Percentiles rank a stretch among this genome's conserved stretches.
These are phyloP conservation scores for Trichogramma pretiosum DNA, from an alignment of 1,140 invertebrate species.

Conservation along the genomic window DNA sequence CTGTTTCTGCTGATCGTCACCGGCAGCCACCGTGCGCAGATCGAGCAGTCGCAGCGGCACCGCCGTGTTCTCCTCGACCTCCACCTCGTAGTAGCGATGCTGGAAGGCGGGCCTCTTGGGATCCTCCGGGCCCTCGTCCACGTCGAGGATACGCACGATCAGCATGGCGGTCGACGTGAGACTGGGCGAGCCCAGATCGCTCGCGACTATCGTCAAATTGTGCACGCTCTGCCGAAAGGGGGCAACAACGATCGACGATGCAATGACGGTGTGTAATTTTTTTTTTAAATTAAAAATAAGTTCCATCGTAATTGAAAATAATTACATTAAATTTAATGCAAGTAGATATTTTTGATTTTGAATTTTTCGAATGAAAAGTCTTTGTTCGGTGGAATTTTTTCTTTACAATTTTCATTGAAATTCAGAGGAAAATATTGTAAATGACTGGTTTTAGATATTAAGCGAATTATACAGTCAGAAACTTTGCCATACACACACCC, in stretches of 20 bases:
- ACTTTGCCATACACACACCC: too few species aligned
- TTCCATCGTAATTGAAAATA: too few species aligned
- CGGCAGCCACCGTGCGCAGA: conserved; percentile 56
- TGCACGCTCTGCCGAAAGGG: conserved; percentile 43
- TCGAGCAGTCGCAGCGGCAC: conserved; percentile 61
- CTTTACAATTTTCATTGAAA: too few species aligned
- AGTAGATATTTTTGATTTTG: too few species aligned
- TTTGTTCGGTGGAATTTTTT: too few species aligned
- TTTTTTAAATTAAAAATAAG: too few species aligned
- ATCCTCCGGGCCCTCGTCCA: conserved; percentile 42
- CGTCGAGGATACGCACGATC: conserved; percentile 56
- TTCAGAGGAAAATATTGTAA: too few species aligned
- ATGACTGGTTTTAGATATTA: too few species aligned
- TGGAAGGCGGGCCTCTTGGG: conserved; percentile 55
- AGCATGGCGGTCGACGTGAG: conserved; percentile 69
- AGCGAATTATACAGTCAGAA: too few species aligned
- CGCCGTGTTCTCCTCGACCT: conserved; percentile 64
- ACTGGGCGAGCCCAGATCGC: conserved; percentile 73
- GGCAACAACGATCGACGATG: background rate
- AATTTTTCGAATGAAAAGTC: too few species aligned
- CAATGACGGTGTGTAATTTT: too few species aligned
- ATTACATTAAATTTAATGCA: too few species aligned
- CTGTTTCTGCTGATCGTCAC: conserved; percentile 47
- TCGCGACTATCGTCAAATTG: conserved; percentile 72
- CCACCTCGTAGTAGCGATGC: conserved; percentile 67